These are phyloP conservation scores for Leucoma salicis DNA, from an alignment of 2,888 invertebrate genomes.

Conservation along the genomic window DNA sequence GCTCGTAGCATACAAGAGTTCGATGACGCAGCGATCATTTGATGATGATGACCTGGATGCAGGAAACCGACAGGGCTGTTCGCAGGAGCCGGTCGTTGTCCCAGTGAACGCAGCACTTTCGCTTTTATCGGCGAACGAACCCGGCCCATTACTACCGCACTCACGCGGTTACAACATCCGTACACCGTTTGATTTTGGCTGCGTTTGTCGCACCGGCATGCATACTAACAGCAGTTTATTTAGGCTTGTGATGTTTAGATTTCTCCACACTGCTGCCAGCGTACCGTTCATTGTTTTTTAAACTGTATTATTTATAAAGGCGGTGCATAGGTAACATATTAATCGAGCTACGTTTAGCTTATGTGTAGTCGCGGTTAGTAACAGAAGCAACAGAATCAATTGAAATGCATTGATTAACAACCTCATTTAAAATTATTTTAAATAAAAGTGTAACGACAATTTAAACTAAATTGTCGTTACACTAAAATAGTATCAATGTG, in stretches of 20 bases:
- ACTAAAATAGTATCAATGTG: too few species aligned
- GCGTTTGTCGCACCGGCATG: conserved; percentile 61
- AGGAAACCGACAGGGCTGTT: conserved; percentile 59
- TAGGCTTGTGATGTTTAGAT: conserved; percentile 69
- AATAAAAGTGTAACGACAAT: too few species aligned
- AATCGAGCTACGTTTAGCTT: conserved; percentile 22
- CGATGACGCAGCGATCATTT: conserved; percentile 38
- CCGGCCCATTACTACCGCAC: conserved; percentile 73
- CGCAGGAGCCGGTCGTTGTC: conserved; percentile 78
- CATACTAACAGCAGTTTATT: conserved; percentile 67
- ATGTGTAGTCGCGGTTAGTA: conserved; percentile 15
- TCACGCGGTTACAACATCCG: conserved; percentile 77
- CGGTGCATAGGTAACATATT: conserved; percentile 29
- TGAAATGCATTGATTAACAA: too few species aligned
- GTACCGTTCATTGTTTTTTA: conserved; percentile 42
- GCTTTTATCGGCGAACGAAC: conserved; percentile 81
- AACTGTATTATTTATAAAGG: conserved; percentile 39
- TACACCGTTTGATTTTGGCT: conserved; percentile 62
- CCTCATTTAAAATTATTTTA: too few species aligned
- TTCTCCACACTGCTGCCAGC: conserved; percentile 52
- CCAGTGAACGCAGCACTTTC: conserved; percentile 79
- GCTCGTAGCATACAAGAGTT: conserved; percentile 24
- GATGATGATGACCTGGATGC: conserved; percentile 55
- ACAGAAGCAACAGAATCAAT: too few species aligned
- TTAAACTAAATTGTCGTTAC: too few species aligned